These are phyloP conservation scores for Ellobium chinense DNA, from an alignment of 2,888 invertebrate species.

Conservation along the genomic window DNA sequence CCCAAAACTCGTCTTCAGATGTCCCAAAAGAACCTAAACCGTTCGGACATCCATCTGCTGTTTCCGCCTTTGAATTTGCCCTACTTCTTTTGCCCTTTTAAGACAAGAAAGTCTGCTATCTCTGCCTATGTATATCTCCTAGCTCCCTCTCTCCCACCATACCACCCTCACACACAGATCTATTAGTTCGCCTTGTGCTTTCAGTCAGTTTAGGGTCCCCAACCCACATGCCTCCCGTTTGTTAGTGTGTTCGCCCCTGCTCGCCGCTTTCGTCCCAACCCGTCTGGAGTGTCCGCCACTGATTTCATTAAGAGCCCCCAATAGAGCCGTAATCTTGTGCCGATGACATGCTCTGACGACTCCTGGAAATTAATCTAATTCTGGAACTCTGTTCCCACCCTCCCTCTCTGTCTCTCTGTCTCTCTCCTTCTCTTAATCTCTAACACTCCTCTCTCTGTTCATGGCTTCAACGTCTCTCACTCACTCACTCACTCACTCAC, in stretches of 20 bases:
- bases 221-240: not conserved
- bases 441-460: not conserved
- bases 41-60: too few species aligned
- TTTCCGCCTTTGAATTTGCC: too few species aligned
- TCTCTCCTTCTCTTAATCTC: not conserved
- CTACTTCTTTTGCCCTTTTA: too few species aligned
- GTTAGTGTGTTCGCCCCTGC: not conserved
- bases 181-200: too few species aligned
- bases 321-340: slow-evolving; percentile 23
- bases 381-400: not conserved
- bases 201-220: too few species aligned
- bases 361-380: slow-evolving; percentile 32
- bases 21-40: too few species aligned
- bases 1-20: too few species aligned
- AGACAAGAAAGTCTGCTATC: too few species aligned
- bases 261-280: too few species aligned
- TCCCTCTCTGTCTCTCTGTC: slow-evolving; percentile 10
- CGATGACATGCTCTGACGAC: not conserved
- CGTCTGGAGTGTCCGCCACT: not conserved
- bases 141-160: too few species aligned
- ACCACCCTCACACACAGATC: too few species aligned
- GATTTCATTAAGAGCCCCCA: slow-evolving; percentile 35
- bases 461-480: not conserved
- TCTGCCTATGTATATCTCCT: too few species aligned
- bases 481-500: slow-evolving; percentile 6